These are phyloP conservation scores for Drosophila vallismaia DNA, from an alignment of 2,888 invertebrate genomes.

Conservation along the genomic window DNA sequence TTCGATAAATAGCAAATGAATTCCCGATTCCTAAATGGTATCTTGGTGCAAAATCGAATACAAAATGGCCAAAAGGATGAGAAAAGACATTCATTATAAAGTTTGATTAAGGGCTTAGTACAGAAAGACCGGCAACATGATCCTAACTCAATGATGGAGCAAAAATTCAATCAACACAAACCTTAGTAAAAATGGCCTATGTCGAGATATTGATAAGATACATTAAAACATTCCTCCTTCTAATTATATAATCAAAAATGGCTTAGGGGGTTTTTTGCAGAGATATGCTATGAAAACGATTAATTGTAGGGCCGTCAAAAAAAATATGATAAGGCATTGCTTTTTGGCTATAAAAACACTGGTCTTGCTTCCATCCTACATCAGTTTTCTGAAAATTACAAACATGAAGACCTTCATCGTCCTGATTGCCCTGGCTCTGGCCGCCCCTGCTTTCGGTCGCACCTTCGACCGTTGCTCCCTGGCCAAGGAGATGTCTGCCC, in stretches of 20 bases:
- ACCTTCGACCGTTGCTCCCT: constrained; percentile 66
- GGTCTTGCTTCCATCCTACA: not conserved
- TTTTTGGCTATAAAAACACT: not conserved
- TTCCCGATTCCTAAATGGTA: too few species aligned
- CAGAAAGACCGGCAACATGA: not conserved
- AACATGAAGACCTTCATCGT: constrained; percentile 47
- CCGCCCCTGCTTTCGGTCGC: constrained; percentile 58
- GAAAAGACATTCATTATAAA: not conserved
- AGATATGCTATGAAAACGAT: not conserved
- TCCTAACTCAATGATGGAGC: not conserved
- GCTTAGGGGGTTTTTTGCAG: not conserved
- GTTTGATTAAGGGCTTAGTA: not conserved
- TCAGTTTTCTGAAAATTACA: constrained; percentile 1
- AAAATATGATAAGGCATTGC: not conserved
- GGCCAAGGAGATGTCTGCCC: constrained; percentile 69
- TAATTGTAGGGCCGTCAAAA: not conserved
- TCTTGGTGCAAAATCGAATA: too few species aligned
- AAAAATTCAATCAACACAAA: not conserved
- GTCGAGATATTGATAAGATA: not conserved
- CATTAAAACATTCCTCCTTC: not conserved
- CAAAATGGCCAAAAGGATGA: too few species aligned
- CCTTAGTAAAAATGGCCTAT: not conserved
- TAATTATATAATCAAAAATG: not conserved
- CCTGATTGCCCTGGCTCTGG: constrained; percentile 52
- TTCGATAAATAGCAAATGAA: too few species aligned